A percentile compares a stretch with the other conserved stretches of the same genome.
Conservation (phyloP, 2,113 vertebrate species). For the Haplochromis burtoni region DNA sequence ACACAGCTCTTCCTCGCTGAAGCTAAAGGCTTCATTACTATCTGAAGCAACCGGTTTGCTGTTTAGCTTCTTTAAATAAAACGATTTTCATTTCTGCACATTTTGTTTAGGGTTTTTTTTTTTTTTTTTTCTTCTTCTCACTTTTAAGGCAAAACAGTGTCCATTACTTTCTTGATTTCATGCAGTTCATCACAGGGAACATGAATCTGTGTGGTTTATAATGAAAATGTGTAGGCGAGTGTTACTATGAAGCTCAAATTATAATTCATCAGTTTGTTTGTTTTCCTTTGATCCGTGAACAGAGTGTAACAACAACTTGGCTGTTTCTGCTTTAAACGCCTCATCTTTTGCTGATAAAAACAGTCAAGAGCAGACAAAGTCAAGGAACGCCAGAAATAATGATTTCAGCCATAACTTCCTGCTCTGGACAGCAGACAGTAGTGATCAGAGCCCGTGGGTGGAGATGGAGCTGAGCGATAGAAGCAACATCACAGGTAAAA, state of each 20-base stretch:
- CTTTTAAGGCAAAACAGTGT: background rate
- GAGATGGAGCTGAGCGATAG: conserved; percentile 76
- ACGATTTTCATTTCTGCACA: background rate
- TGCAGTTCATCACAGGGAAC: background rate
- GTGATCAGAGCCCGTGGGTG: conserved; percentile 64
- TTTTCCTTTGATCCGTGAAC: background rate
- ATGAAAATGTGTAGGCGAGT: background rate
- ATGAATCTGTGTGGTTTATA: background rate
- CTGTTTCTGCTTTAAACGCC: conserved; percentile 61
- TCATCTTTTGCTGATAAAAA: conserved; percentile 72
- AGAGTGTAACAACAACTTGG: conserved; percentile 71
- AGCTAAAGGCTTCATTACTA: background rate
- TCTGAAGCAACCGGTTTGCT: background rate
- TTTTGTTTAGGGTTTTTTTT: background rate
- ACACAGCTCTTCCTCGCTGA: background rate
- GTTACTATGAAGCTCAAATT: background rate
- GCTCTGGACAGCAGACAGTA: conserved; percentile 50
- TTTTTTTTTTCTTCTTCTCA: background rate
- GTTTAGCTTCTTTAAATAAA: background rate
- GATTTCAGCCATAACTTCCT: background rate
- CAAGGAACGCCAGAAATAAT: conserved; percentile 47
- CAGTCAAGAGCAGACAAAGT: conserved; percentile 11
- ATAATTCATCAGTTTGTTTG: background rate
- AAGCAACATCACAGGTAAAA: conserved; percentile 74
- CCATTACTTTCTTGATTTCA: background rate